Evolutionary conservation across 1,140 invertebrate species (phyloP).

Genomic region (Drosophila pruinosa): DNA sequence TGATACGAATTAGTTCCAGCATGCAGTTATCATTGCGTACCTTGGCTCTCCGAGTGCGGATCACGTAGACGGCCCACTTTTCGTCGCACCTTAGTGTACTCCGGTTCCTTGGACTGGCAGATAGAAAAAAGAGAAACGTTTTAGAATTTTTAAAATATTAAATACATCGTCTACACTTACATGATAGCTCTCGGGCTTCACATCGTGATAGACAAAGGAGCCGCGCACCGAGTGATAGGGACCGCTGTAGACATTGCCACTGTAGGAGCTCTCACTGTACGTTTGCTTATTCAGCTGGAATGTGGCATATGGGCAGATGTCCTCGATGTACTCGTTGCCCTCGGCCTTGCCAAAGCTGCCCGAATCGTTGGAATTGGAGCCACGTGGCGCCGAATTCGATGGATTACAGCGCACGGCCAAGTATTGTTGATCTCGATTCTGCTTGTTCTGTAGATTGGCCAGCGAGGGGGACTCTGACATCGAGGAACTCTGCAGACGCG

Average conservation of each 20-base stretch:
- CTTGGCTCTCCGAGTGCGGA: slow-evolving; percentile 91
- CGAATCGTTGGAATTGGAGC: slow-evolving; percentile 83
- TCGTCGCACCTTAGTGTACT: slow-evolving; percentile 91
- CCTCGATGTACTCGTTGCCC: slow-evolving; percentile 91
- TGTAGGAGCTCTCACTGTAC: slow-evolving; percentile 94
- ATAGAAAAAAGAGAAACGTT: no score
- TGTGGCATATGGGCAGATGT: slow-evolving; percentile 95
- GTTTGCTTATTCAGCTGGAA: slow-evolving; percentile 94
- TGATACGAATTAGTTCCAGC: not conserved
- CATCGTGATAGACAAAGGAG: slow-evolving; percentile 95
- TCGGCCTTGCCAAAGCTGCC: slow-evolving; percentile 84
- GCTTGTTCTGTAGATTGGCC: slow-evolving; percentile 89
- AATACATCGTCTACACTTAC: slow-evolving; percentile 81
- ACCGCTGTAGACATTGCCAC: slow-evolving; percentile 92
- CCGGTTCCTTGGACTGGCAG: slow-evolving; percentile 88
- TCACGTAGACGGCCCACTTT: slow-evolving; percentile 89
- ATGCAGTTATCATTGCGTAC: slow-evolving; percentile 82
- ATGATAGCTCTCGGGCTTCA: slow-evolving; percentile 85
- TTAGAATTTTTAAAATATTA: not conserved
- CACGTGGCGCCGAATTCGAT: slow-evolving; percentile 81
- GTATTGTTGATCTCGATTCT: slow-evolving; percentile 90
- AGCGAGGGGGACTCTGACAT: slow-evolving; percentile 87
- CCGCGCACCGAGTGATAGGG: slow-evolving; percentile 93
- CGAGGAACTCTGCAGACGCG: slow-evolving; percentile 73
- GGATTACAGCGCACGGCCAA: slow-evolving; percentile 85